Percentiles rank a stretch among this genome's conserved stretches.
These are phyloP conservation scores for Penaeus indicus DNA, from an alignment of 1,140 invertebrate genomes.

Conservation along the genomic window DNA sequence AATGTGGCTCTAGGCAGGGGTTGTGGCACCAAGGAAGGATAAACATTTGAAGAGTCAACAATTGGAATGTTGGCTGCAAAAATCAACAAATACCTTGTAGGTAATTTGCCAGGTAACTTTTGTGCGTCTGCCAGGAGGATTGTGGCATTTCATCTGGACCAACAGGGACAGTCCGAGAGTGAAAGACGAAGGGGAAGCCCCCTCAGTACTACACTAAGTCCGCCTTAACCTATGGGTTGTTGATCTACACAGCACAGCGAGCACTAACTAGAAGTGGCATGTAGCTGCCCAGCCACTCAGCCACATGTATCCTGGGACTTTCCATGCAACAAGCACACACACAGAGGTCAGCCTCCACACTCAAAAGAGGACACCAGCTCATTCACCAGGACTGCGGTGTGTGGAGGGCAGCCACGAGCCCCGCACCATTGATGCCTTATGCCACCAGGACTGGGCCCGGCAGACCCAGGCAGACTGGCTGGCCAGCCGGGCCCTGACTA, in stretches of 20 bases:
- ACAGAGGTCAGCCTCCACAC: slow-evolving; percentile 2
- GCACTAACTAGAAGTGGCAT: slow-evolving; percentile 56
- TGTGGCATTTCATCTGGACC: slow-evolving; percentile 49
- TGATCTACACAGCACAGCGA: slow-evolving; percentile 61
- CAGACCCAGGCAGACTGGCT: slow-evolving; percentile 20
- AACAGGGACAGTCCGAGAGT: slow-evolving; percentile 42
- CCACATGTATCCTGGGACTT: slow-evolving; percentile 19
- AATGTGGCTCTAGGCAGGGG: slow-evolving; percentile 47
- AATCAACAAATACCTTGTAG: slow-evolving; percentile 42
- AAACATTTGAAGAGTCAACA: slow-evolving; percentile 58
- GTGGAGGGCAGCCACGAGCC: slow-evolving; percentile 36
- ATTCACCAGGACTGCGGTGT: slow-evolving; percentile 30
- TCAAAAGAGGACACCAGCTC: background rate
- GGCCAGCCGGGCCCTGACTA: slow-evolving; percentile 48
- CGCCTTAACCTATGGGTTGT: slow-evolving; percentile 49
- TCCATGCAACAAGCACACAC: background rate
- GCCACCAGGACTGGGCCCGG: slow-evolving; percentile 42
- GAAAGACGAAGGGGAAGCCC: slow-evolving; percentile 52
- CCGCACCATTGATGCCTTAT: slow-evolving; percentile 55
- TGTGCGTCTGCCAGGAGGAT: slow-evolving; percentile 49
- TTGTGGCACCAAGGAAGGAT: slow-evolving; percentile 51
- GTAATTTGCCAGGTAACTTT: slow-evolving; percentile 50
- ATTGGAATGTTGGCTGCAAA: slow-evolving; percentile 57
- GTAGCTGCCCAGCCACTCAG: slow-evolving; percentile 13
- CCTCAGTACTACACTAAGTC: slow-evolving; percentile 50